Base-by-base conservation (phyloP, 2,888 invertebrate genomes). In the Malachius bipustulatus region DNA sequence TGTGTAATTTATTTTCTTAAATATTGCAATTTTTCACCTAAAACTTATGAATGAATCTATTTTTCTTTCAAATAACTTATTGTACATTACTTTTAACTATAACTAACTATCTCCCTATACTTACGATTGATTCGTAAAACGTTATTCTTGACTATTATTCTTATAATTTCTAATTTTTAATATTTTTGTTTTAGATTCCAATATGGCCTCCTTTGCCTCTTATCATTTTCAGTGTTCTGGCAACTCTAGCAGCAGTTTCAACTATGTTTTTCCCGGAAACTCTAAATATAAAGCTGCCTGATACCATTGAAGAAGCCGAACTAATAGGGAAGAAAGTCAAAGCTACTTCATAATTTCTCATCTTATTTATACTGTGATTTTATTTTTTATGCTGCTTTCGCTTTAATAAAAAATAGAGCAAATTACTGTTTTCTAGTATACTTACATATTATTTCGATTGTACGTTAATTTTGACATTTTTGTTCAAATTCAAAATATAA, bases 231-330 rank as follows among this genome's bases (percentile, higher is more conserved):
- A 74, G 76, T 1, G 60, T 54, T 2, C 71, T 76, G 69, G 70
- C 75, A 31, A 49, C 73, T 2, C 54, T 71, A 31, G 75, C 77
- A 28, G 75, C 73, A 10, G 40, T 67, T 10, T 54, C 78, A 37
- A 71, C 77, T 0, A 55, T 79, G 10, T 58, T 73, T 47, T 71
- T 81, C 37, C 82, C 82, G 0, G 82, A 82, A 55, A 82, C 81
- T 0, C 59, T 70, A 34, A 75, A 76, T 47, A 69, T 69, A 43
- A 70, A 74, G 43, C 59, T 73, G 0, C 73, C 73, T 0, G 81
- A 82, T 60, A 79, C 78, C 2, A 70, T 81, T 13, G 70, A 71
- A 44, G 78, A 80, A 47, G 78, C 79, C 0, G 75, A 71, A 56
- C 66, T 68, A 40, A 61, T 67, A 30, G 64, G 62, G 33, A 19